These are phyloP conservation scores for Oncorhynchus kisutch DNA, from an alignment of 2,113 vertebrate species.

Conservation along the genomic window DNA sequence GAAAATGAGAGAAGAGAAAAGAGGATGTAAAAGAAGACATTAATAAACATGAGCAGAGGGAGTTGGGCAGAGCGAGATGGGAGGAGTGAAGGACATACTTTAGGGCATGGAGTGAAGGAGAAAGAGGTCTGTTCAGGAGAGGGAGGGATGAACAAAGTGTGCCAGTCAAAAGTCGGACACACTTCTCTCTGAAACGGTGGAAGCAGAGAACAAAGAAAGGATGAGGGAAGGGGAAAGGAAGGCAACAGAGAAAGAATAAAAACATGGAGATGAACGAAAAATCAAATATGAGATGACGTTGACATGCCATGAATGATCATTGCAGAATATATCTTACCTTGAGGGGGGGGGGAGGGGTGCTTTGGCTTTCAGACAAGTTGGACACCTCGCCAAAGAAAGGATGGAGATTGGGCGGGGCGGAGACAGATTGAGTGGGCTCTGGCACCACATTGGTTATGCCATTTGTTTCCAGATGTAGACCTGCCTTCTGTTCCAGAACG, in stretches of 20 bases:
- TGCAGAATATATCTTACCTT: constrained; percentile 58
- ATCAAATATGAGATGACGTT: constrained; percentile 1
- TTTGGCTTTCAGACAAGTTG: constrained; percentile 58
- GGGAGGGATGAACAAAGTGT: constrained; percentile 78
- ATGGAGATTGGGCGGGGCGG: constrained; percentile 67
- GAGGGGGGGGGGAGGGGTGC: constrained; percentile 57
- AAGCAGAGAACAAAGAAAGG: constrained; percentile 34
- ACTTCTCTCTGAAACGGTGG: constrained; percentile 61
- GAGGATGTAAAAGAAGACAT: neutral
- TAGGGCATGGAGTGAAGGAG: constrained; percentile 59
- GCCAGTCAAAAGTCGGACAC: constrained; percentile 72
- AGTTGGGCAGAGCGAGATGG: constrained; percentile 5
- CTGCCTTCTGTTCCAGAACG: constrained; percentile 63
- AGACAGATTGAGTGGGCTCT: constrained; percentile 57
- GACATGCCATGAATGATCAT: neutral
- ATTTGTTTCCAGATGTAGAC: constrained; percentile 62
- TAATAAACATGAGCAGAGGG: neutral
- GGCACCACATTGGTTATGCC: constrained; percentile 47
- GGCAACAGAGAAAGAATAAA: constrained; percentile 13
- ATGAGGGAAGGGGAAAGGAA: constrained; percentile 18
- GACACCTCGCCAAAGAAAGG: constrained; percentile 72
- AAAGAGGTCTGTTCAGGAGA: constrained; percentile 71
- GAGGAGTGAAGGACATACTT: constrained; percentile 60
- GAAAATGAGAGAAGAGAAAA: no score
- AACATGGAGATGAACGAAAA: neutral